Base-by-base conservation (phyloP, 2,797 vertebrate species). In the Chloroceryle inda region DNA sequence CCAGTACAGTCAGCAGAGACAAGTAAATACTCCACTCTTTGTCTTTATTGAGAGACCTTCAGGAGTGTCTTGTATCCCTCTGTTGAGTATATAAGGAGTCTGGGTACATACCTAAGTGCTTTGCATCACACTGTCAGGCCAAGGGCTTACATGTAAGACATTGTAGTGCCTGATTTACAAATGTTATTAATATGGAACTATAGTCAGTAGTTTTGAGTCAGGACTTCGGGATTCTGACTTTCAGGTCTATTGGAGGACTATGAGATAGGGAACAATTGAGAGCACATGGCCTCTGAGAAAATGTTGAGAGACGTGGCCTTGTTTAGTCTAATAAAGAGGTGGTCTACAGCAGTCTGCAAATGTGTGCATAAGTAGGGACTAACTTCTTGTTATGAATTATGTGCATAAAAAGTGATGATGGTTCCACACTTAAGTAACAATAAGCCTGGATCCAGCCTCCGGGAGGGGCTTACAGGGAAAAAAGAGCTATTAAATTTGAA, bases 41-140 rank as follows among this genome's bases (percentile, higher is more conserved):
- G 44, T 64, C 21, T 21, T 16, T 62, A 13, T 3, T 0, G 0
- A 62, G 35, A 67, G 47, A 37, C 0, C 1, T 71, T 42, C 27
- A 17, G 18, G 13, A 12, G 2, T 53, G 31, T 22, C 10, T 8
- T 8, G 2, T 31, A 5, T 49, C 26, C 62, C 33, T 66, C 66
- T 42, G 6, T 53, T 81, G 71, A 15, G 24, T 19, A 1, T 7
- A 12, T 3, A 50, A 18, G 24, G 15, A 74, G 40, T 10, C 29
- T 58, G 17, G 35, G 19, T 31, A 47, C 29, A 21, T 4, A 15
- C 3, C 20, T n/a, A 24, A 24, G 13, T 29, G 17, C 40, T 61
- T 79, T 76, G 6, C 10, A 20, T 31, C 59, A 53, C 29, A 24
- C 35, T 45, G 23, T 11, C 35, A 80, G 4, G 22, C 9, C 9